A percentile compares a stretch with the other conserved stretches of the same genome.
Evolutionary conservation across 1,140 invertebrate genomes (phyloP).

Genomic region (Calliopsis andreniformis): DNA sequence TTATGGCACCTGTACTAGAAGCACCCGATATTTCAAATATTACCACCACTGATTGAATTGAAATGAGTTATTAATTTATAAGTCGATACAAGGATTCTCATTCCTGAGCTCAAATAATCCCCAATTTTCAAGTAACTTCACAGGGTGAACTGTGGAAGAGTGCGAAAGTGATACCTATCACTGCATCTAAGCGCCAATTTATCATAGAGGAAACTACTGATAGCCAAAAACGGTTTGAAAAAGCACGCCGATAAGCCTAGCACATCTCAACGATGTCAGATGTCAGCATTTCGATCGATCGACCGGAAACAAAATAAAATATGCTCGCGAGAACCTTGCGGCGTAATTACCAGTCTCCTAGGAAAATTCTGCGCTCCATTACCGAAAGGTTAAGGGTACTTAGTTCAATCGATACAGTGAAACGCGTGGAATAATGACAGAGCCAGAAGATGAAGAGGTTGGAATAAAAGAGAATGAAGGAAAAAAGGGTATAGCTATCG

Average conservation of each 20-base stretch:
- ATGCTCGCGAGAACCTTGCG: constrained; percentile 53
- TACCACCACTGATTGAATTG: no score
- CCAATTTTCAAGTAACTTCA: background rate
- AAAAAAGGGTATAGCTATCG: constrained; percentile 22
- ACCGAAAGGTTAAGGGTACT: constrained; percentile 60
- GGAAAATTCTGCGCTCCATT: constrained; percentile 71
- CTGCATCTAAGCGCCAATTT: constrained; percentile 57
- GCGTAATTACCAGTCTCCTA: constrained; percentile 67
- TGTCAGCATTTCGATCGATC: constrained; percentile 58
- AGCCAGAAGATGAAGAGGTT: constrained; percentile 8
- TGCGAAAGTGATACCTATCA: constrained; percentile 53
- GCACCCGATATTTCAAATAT: no score
- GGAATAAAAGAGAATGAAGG: constrained; percentile 24
- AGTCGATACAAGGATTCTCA: no score
- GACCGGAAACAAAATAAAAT: constrained; percentile 65
- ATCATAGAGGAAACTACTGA: constrained; percentile 66
- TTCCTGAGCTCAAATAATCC: no score
- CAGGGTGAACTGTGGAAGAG: no score
- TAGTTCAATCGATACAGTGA: constrained; percentile 40
- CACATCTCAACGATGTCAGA: constrained; percentile 48
- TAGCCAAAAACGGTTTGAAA: constrained; percentile 3
- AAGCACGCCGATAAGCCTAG: background rate
- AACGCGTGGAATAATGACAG: constrained; percentile 26
- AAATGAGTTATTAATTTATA: no score
- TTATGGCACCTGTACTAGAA: no score